A percentile compares a stretch with the other conserved stretches of the same genome.
These are phyloP conservation scores for Linepithema humile DNA, from an alignment of 1,140 invertebrate genomes.

Conservation along the genomic window DNA sequence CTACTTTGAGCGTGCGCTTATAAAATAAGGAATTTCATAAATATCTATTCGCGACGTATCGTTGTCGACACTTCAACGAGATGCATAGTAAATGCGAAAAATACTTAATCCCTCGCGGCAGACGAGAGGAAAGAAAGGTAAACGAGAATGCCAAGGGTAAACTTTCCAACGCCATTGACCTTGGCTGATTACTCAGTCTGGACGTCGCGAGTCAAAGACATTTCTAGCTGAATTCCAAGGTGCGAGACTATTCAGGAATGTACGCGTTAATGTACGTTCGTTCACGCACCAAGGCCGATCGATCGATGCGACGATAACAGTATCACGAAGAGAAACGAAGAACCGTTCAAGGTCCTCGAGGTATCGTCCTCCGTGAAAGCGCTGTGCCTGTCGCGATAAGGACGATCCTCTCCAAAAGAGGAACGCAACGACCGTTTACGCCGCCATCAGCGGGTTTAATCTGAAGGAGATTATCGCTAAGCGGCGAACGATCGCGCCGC, in stretches of 20 bases:
- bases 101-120: neutral
- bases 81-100: neutral
- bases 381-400: slow-evolving; percentile 40
- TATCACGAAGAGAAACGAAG: slow-evolving; percentile 19
- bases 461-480: slow-evolving; percentile 58
- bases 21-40: slow-evolving; percentile 56
- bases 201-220: neutral
- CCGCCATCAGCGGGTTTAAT: slow-evolving; percentile 50
- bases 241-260: slow-evolving; percentile 5
- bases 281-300: slow-evolving; percentile 24
- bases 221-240: slow-evolving; percentile 12
- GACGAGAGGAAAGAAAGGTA: neutral
- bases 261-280: neutral
- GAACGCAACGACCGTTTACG: slow-evolving; percentile 37
- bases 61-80: neutral
- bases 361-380: slow-evolving; percentile 13
- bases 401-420: slow-evolving; percentile 30
- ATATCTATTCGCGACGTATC: slow-evolving; percentile 18
- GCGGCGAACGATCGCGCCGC: slow-evolving; percentile 33
- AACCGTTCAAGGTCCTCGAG: slow-evolving; percentile 22
- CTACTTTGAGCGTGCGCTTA: slow-evolving; percentile 24
- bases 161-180: slow-evolving; percentile 36
- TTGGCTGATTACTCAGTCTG: slow-evolving; percentile 31
- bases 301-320: slow-evolving; percentile 26
- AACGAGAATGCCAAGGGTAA: slow-evolving; percentile 35